Base-by-base conservation (phyloP, 2,113 vertebrate genomes). In the Prionailurus viverrinus region DNA sequence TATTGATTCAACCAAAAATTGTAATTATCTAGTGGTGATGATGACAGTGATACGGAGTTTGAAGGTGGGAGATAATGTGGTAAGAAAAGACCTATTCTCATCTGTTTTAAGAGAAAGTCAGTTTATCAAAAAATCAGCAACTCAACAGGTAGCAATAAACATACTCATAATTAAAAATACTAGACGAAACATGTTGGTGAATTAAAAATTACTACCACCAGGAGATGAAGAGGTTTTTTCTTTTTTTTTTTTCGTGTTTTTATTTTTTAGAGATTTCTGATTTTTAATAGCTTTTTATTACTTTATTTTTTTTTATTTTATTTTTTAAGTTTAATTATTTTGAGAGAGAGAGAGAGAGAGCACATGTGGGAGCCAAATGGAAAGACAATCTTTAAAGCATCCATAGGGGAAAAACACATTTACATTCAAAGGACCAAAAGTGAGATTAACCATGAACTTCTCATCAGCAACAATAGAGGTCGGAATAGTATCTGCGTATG, bases 251-350 rank as follows among this genome's bases (percentile, higher is more conserved):
- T 39, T 9, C 9, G 45, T 45, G 45, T 45, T 45, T 45, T 45
- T 45, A 45, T 45, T 45, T 36, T 73, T 39, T 73, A 25, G 2
- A 81, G 78, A 69, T 51, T 68, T 91, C 27, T 61, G 55, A 41
- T 51, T 96, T 81, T 89, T 41, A 84, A 66, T 48, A 84, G 51
- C 39, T 63, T 84, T 53, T 79, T 94, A 58, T 65, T 96, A 48
- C 21, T 61, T 61, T 61, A 58, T 58, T 58, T 55, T 41, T 1
- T 41, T 9, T 45, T 45, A 58, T 58, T 58, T 58, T 61, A 58
- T 58, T 58, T 58, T 61, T 61, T 23, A 8, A 61, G 58, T 61
- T 61, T 61, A 61, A 23, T 61, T 61, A 61, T 61, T 61, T 61
- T 61, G 19, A 61, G 21, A 61, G 58, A 58, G 58, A 58, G 55